Conservation (phyloP, 2,113 vertebrate genomes). For the Nothobranchius furzeri region DNA sequence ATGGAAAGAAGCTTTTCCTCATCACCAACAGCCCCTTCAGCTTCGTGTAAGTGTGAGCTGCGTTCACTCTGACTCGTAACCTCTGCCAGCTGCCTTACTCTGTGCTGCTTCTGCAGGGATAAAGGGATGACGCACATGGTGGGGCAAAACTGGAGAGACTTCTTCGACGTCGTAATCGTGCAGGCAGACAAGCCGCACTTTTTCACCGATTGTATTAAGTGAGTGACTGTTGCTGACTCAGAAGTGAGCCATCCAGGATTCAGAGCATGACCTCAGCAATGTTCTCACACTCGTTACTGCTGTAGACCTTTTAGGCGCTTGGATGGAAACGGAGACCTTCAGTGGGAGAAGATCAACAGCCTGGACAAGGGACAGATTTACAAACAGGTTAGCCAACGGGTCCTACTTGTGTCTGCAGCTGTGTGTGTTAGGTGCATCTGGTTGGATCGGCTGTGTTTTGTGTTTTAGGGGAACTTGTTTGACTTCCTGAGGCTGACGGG, state of each 20-base stretch:
- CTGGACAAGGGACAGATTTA: constrained; percentile 86
- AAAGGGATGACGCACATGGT: constrained; percentile 89
- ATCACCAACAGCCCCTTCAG: constrained; percentile 89
- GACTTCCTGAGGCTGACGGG: constrained; percentile 93
- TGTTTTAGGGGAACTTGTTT: constrained; percentile 90
- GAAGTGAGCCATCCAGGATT: not conserved
- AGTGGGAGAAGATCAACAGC: constrained; percentile 83
- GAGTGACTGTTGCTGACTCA: constrained; percentile 45
- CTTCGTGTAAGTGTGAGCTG: constrained; percentile 82
- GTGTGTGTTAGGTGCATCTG: not conserved
- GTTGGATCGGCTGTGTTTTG: not conserved
- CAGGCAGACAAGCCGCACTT: constrained; percentile 88
- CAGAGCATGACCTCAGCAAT: not conserved
- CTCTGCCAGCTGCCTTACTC: not conserved
- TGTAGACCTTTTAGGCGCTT: constrained; percentile 83
- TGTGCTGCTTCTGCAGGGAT: constrained; percentile 63
- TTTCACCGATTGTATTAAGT: constrained; percentile 87
- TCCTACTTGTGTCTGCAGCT: not conserved
- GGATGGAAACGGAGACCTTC: constrained; percentile 82
- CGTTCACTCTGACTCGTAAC: constrained; percentile 11
- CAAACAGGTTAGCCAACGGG: constrained; percentile 78
- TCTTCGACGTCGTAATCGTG: constrained; percentile 85
- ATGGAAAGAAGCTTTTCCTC: constrained; percentile 86
- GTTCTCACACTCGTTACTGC: not conserved
- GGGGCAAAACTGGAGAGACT: constrained; percentile 85